A percentile compares a stretch with the other conserved stretches of the same genome.
Conservation (phyloP, 1,140 invertebrate genomes). For the Oreohelix idahoensis region DNA sequence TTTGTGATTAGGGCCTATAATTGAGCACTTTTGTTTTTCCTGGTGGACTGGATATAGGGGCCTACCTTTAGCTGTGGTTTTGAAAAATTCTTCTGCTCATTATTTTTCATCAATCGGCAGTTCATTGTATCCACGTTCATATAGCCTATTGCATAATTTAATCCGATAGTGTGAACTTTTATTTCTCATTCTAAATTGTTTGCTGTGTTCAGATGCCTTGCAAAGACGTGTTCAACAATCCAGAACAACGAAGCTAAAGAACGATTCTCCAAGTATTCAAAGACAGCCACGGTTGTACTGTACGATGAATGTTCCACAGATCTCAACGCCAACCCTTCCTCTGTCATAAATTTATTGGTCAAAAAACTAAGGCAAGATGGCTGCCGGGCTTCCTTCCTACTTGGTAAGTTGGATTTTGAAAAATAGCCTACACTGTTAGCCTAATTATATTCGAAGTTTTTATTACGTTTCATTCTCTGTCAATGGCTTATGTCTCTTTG, state of each 20-base stretch:
- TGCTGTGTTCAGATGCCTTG: too few relatives aligned
- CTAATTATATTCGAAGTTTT: too few relatives aligned
- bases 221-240: slow-evolving; percentile 86
- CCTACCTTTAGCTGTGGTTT: too few relatives aligned
- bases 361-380: slow-evolving; percentile 86
- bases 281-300: slow-evolving; percentile 80
- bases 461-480: not conserved
- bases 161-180: too few relatives aligned
- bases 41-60: too few relatives aligned
- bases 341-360: slow-evolving; percentile 77
- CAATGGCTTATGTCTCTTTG: not conserved
- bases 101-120: too few relatives aligned
- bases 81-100: too few relatives aligned
- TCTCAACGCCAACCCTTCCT: slow-evolving; percentile 68
- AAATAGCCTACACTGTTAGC: not conserved
- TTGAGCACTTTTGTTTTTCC: too few relatives aligned
- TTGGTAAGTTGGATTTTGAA: slow-evolving; percentile 83
- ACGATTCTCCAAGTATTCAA: slow-evolving; percentile 81
- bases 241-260: slow-evolving; percentile 87
- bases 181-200: too few relatives aligned
- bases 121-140: too few relatives aligned
- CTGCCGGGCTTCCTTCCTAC: slow-evolving; percentile 84
- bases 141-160: too few relatives aligned
- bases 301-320: slow-evolving; percentile 79
- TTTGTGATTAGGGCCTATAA: too few relatives aligned